Evolutionary conservation across 2,113 vertebrate genomes (phyloP).

Genomic region (Dromas ardeola): DNA sequence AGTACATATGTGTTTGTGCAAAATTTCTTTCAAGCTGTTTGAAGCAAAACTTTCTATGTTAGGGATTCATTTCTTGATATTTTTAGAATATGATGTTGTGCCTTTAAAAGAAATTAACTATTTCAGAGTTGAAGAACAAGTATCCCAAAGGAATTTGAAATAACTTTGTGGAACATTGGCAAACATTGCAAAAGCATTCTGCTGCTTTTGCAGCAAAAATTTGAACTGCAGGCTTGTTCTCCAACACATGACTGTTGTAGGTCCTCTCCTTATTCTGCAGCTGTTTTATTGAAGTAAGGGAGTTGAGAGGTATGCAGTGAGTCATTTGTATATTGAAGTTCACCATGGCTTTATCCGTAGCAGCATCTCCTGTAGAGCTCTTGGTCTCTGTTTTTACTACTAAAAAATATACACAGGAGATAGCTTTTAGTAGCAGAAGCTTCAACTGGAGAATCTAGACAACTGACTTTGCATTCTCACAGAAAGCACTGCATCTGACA

Average conservation of each 20-base stretch:
- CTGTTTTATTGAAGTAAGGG: not conserved
- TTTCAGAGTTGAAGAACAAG: not conserved
- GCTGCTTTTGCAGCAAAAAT: not conserved
- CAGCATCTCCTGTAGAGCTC: not conserved
- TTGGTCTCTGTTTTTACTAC: not conserved
- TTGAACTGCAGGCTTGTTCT: not conserved
- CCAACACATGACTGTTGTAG: not conserved
- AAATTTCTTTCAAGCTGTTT: not conserved
- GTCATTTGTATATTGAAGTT: not conserved
- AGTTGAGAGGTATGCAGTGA: not conserved
- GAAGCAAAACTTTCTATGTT: not conserved
- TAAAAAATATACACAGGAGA: not conserved
- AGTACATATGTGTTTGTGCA: not conserved
- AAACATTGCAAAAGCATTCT: not conserved
- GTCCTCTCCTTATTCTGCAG: not conserved
- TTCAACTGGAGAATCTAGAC: not conserved
- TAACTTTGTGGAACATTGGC: not conserved
- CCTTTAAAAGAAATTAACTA: not conserved
- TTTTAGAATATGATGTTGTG: conserved; percentile 12
- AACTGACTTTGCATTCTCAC: not conserved
- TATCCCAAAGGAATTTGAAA: not conserved
- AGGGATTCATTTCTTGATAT: not conserved
- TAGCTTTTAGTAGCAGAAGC: not conserved
- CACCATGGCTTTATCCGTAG: not conserved
- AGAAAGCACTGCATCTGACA: not conserved